These are phyloP conservation scores for Neoscelio sp. DNA, from an alignment of 2,888 invertebrate genomes.

Conservation along the genomic window DNA sequence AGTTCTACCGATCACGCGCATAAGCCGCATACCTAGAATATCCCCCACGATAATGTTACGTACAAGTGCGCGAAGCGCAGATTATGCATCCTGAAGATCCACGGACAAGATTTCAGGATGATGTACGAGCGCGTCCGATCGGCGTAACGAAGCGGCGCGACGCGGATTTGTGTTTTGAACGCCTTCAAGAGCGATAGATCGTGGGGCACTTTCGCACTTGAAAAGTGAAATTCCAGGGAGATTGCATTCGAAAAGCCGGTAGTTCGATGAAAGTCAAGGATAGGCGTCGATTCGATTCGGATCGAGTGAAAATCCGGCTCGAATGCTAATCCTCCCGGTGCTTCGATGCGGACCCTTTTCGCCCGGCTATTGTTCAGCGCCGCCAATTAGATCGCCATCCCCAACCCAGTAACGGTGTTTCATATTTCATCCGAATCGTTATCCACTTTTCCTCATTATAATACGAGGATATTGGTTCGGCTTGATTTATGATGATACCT, in stretches of 20 bases:
- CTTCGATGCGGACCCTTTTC: conserved; percentile 35
- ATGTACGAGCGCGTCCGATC: conserved; percentile 72
- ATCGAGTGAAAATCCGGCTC: conserved; percentile 54
- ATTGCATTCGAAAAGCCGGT: conserved; percentile 40
- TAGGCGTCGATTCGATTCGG: conserved; percentile 48
- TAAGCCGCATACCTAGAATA: conserved; percentile 61
- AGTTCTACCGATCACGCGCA: conserved; percentile 13
- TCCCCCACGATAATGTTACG: conserved; percentile 74
- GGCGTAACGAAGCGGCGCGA: conserved; percentile 65
- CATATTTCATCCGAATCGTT: conserved; percentile 46
- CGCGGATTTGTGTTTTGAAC: too few relatives aligned
- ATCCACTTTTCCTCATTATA: conserved; percentile 49
- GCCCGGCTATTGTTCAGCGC: conserved; percentile 34
- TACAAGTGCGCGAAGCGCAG: conserved; percentile 72
- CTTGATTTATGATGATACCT: conserved; percentile 38
- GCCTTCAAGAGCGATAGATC: conserved; percentile 27
- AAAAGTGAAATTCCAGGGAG: conserved; percentile 56
- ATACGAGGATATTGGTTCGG: conserved; percentile 31
- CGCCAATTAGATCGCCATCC: conserved; percentile 56
- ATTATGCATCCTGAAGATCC: conserved; percentile 78
- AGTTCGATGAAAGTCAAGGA: conserved; percentile 64
- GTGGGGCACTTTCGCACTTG: conserved; percentile 54
- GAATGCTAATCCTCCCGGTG: conserved; percentile 24
- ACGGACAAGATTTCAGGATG: conserved; percentile 76
- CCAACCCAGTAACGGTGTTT: conserved; percentile 20